Percentiles rank a stretch among this genome's conserved stretches.
These are phyloP conservation scores for Leucania comma DNA, from an alignment of 2,888 invertebrate species.

Conservation along the genomic window DNA sequence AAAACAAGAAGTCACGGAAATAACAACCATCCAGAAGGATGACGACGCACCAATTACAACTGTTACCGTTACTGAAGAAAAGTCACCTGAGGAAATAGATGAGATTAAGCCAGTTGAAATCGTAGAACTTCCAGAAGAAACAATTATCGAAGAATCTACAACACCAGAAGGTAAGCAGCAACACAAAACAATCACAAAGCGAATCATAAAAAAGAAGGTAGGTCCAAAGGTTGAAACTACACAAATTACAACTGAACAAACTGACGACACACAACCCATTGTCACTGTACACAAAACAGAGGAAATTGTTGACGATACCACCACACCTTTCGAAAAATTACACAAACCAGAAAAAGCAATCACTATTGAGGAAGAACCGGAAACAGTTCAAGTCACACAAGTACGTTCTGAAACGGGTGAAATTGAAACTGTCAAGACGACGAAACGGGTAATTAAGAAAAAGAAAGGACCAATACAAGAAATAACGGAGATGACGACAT, in stretches of 20 bases:
- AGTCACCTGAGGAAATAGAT: conserved; percentile 46
- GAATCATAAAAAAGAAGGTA: conserved; percentile 44
- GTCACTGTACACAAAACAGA: conserved; percentile 64
- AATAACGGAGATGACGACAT: no score
- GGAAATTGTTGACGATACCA: conserved; percentile 23
- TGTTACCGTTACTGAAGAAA: conserved; percentile 30
- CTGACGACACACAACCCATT: conserved; percentile 59
- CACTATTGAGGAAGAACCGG: no score
- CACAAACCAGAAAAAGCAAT: background rate
- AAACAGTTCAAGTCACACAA: no score
- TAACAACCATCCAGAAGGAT: background rate
- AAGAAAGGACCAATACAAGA: no score
- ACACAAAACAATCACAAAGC: conserved; percentile 55
- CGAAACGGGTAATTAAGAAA: no score
- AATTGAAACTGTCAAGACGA: no score
- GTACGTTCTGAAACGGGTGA: no score
- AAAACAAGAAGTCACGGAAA: background rate
- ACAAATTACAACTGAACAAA: conserved; percentile 58
- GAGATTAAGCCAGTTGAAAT: conserved; percentile 40
- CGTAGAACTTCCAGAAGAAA: conserved; percentile 68
- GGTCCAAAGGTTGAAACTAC: conserved; percentile 72
- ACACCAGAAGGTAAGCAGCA: conserved; percentile 72
- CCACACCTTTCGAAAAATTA: conserved; percentile 4
- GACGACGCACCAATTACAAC: background rate
- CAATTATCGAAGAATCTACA: conserved; percentile 52